Evolutionary conservation across 2,888 invertebrate genomes (phyloP).

Genomic region (Muschampia plurimacula): DNA sequence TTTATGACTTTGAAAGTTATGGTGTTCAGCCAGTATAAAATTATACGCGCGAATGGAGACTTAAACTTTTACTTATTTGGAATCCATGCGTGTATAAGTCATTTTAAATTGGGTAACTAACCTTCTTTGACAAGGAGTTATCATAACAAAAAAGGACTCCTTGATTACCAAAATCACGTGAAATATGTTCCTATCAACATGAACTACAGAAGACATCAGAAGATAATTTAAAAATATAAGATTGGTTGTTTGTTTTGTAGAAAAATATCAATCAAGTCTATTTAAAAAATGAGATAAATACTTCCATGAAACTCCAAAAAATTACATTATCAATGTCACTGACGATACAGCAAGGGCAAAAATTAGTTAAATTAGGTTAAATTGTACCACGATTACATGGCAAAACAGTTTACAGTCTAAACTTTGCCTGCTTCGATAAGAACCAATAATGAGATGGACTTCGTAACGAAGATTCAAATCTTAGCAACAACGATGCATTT

Average conservation of each 20-base stretch:
- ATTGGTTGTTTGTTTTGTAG: too few relatives aligned
- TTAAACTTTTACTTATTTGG: conserved; percentile 12
- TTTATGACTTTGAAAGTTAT: conserved; percentile 36
- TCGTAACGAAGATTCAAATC: conserved; percentile 50
- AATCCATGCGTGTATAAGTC: not conserved
- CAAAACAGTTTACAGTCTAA: conserved; percentile 9
- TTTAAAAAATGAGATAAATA: too few relatives aligned
- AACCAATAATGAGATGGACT: conserved; percentile 35
- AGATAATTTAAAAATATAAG: not conserved
- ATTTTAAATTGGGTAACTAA: not conserved
- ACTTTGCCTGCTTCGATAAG: conserved; percentile 43
- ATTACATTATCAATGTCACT: not conserved
- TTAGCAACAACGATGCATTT: conserved; percentile 49
- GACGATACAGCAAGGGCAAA: too few relatives aligned
- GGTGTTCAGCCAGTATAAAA: conserved; percentile 10
- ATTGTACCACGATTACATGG: conserved; percentile 12
- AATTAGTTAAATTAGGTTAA: not conserved
- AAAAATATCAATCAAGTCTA: too few relatives aligned
- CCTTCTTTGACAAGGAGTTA: not conserved
- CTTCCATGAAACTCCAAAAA: not conserved
- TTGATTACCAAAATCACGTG: not conserved
- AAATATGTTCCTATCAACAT: not conserved
- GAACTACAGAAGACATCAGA: not conserved
- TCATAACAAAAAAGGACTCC: not conserved
- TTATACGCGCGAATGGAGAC: not conserved